phyloP scores from a whole-genome alignment of 2,113 vertebrate genomes.

The Lipotes vexillifer region DNA sequence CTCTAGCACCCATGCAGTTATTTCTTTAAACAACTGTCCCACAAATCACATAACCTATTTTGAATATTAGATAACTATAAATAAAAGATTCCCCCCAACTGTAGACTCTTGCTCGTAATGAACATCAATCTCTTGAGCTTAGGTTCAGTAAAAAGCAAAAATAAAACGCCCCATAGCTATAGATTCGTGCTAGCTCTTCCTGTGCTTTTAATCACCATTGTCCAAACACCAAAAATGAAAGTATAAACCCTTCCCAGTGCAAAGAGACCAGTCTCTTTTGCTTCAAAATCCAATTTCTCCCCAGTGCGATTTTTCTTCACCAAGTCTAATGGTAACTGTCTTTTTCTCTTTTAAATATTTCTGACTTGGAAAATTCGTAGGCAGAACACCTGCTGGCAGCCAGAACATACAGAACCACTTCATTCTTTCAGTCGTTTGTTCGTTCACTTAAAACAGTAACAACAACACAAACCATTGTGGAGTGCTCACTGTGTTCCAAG shows the following conservation, averaged over 20 bases:
- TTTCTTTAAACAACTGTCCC: slow-evolving; percentile 56
- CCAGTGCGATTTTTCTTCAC: background rate
- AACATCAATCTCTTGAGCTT: slow-evolving; percentile 58
- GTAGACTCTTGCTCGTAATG: slow-evolving; percentile 43
- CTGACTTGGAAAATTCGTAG: background rate
- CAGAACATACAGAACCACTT: background rate
- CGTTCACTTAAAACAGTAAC: background rate
- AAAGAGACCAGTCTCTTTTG: background rate
- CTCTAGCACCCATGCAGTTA: slow-evolving; percentile 19
- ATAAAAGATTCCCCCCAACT: slow-evolving; percentile 59
- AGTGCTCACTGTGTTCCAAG: fast-evolving
- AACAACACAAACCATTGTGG: background rate
- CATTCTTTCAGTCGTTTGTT: background rate
- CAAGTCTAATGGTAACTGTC: background rate
- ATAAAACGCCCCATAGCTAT: slow-evolving; percentile 51
- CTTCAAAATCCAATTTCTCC: background rate
- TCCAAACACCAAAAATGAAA: background rate
- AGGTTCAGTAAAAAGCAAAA: slow-evolving; percentile 65
- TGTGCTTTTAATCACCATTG: slow-evolving; percentile 19
- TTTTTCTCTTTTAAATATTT: slow-evolving; percentile 21
- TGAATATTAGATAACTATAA: slow-evolving; percentile 64
- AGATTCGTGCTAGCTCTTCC: slow-evolving; percentile 53
- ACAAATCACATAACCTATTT: slow-evolving; percentile 70
- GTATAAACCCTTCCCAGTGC: fast-evolving
- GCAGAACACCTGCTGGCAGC: background rate